Evolutionary conservation across 35 echinoderm and acorn worm species (phyloP), one percentile per base, ranked within the genome.

Genomic region (Ophiothrix spiculata): DNA sequence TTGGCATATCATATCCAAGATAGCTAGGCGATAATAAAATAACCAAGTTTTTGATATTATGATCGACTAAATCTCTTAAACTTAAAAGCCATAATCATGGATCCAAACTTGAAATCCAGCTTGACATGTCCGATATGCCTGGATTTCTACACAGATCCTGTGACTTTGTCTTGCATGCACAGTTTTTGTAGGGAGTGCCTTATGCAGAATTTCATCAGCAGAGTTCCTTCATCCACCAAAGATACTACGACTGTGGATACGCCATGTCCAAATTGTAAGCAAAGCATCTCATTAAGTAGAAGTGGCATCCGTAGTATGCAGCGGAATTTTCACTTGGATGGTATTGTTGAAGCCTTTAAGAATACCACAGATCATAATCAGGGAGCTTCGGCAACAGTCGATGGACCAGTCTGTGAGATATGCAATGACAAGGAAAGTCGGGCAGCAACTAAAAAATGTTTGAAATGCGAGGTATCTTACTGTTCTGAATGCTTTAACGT

Each of bases 201-300:
- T 15, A 2, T 69, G 60, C 16, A 69, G 29, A 69, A 6, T 69
- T 1, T 69, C 3, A 6, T 4, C 4, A 69, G 23, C 29, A 69
- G 60, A 69, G 60, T 28, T 15, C 60, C 60, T 25, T n/a, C 60
- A 25, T 28, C 1, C 10, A 69, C 60, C 23, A 2, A 15, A 4
- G 60, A 69, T n/a, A 28, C 17, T n/a, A 69, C 60, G 3, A 69
- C 16, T 4, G 23, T 69, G 2, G 16, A 28, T 25, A 28, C 29
- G 60, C 60, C 60, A 10, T 69, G 60, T 69, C 60, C 60, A n/a
- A 69, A 69, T n/a, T 69, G 60, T 28, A 69, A 69, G 60, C 60
- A 28, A n/a, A 28, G 29, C 17, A 25, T 15, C 29, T 28, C 60
- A 15, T 28, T 69, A 10, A 69, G 60, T n/a, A 69, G 23, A 25